Percentiles rank a stretch among this genome's conserved stretches.
Evolutionary conservation across 1,140 invertebrate genomes (phyloP).

Genomic region (Cepaea nemoralis): DNA sequence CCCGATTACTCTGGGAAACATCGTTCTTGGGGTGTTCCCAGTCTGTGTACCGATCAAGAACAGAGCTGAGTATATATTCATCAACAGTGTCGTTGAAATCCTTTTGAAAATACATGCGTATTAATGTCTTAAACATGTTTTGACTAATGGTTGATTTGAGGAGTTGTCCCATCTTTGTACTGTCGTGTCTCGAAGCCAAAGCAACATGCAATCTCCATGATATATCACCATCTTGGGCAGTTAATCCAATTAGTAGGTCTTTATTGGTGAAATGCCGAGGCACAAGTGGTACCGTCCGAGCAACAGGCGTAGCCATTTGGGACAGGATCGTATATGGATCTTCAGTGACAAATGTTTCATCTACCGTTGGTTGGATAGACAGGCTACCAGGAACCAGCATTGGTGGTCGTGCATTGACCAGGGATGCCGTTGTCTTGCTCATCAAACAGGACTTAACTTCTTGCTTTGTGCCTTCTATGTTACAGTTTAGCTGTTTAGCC

Average conservation of each 20-base stretch:
- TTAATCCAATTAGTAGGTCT: no score
- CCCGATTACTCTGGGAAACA: not conserved
- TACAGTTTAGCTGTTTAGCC: not conserved
- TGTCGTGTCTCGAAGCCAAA: not conserved
- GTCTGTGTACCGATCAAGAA: constrained; percentile 5
- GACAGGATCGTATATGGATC: not conserved
- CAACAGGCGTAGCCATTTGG: not conserved
- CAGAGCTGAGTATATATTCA: not conserved
- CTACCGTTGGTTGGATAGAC: not conserved
- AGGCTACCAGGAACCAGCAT: not conserved
- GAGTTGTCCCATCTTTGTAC: not conserved
- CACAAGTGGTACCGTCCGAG: not conserved
- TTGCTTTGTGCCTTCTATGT: not conserved
- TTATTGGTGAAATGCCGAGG: not conserved
- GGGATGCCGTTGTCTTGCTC: not conserved
- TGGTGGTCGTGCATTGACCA: not conserved
- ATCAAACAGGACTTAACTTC: constrained; percentile 20
- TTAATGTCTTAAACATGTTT: not conserved
- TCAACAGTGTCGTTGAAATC: not conserved
- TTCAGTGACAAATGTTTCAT: not conserved
- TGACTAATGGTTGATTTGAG: no score
- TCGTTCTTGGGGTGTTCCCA: not conserved
- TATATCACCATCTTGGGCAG: not conserved
- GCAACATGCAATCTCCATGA: not conserved
- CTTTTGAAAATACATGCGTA: not conserved